These are phyloP conservation scores for Procavia capensis DNA, from an alignment of 2,113 vertebrate genomes.

Conservation along the genomic window DNA sequence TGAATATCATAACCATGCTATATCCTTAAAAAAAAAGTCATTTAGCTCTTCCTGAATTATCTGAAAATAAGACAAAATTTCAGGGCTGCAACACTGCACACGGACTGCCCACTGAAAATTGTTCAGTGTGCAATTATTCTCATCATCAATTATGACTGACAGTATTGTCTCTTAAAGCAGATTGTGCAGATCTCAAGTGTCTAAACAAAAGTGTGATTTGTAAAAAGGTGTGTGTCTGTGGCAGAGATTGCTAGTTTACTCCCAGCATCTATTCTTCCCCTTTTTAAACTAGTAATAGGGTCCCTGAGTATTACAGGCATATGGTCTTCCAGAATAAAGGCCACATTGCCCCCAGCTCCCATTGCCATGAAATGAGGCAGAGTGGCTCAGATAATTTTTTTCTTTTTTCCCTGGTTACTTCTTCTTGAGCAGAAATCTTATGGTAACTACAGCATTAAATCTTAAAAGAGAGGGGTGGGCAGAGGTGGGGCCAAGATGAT, in stretches of 20 bases:
- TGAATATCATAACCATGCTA: conserved; percentile 22
- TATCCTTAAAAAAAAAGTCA: conserved; percentile 43
- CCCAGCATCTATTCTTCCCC: not conserved
- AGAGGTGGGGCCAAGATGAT: no score
- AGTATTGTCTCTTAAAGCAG: conserved; percentile 68
- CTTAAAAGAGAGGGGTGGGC: not conserved
- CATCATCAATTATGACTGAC: conserved; percentile 63
- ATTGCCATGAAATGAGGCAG: not conserved
- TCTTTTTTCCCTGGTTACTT: not conserved
- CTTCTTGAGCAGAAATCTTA: not conserved
- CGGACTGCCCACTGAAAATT: conserved; percentile 49
- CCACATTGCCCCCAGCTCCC: not conserved
- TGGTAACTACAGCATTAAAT: not conserved
- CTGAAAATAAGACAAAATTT: conserved; percentile 61
- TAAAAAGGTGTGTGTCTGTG: conserved; percentile 67
- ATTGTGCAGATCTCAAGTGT: conserved; percentile 69
- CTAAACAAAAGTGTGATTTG: conserved; percentile 71
- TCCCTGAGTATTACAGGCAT: not conserved
- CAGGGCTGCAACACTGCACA: conserved; percentile 29
- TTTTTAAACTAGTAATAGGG: not conserved
- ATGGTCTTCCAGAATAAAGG: not conserved
- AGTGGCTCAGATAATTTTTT: not conserved
- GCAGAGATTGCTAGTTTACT: conserved; percentile 30
- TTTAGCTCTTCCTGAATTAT: conserved; percentile 57
- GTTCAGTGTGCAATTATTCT: conserved; percentile 74